Conservation (phyloP, 2,797 vertebrate species). For the Silurus aristotelis region DNA sequence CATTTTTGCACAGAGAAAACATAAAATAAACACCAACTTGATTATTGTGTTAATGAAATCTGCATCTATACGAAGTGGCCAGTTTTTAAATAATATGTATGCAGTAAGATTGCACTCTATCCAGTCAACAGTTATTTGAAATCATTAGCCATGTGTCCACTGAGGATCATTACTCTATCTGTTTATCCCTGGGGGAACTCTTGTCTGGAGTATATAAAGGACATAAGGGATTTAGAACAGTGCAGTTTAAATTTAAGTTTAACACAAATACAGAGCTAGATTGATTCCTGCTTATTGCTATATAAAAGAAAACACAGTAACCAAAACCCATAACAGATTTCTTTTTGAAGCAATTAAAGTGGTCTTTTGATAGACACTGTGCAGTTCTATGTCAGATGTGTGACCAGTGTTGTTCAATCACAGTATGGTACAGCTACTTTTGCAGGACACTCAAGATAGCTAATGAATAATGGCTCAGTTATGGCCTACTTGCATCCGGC, state of each 20-base stretch:
- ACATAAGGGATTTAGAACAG: background rate
- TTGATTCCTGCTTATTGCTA: background rate
- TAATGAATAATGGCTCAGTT: background rate
- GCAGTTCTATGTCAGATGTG: background rate
- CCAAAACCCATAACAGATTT: background rate
- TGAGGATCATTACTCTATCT: background rate
- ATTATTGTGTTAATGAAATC: background rate
- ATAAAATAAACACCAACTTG: background rate
- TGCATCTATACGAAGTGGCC: background rate
- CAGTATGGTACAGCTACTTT: background rate
- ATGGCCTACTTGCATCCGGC: background rate
- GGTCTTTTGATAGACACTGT: background rate
- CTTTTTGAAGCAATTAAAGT: background rate
- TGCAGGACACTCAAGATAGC: background rate
- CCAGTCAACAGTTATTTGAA: background rate
- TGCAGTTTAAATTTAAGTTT: background rate
- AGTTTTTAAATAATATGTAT: background rate
- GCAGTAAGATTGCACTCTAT: background rate
- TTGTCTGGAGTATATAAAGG: background rate
- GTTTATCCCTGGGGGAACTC: background rate
- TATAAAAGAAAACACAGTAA: background rate
- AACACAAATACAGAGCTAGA: background rate
- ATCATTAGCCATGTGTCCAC: background rate
- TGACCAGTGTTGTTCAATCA: background rate
- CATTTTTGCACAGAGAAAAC: background rate